These are phyloP conservation scores for Corvus hawaiiensis DNA, from an alignment of 2,113 vertebrate genomes.

Conservation along the genomic window DNA sequence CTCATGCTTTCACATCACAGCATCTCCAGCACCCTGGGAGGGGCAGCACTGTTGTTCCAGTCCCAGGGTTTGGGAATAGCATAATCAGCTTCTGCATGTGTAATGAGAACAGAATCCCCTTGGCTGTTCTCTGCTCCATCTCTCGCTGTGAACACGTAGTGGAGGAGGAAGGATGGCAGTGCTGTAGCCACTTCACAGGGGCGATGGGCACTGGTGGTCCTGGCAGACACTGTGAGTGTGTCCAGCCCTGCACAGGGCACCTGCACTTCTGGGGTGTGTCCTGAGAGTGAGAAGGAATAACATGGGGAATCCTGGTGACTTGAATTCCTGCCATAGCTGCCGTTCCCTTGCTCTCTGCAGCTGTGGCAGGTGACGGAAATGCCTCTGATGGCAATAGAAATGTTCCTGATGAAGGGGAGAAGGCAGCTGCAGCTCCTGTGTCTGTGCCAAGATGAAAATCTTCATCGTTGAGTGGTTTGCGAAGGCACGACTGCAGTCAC, in stretches of 20 bases:
- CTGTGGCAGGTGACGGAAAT: background rate
- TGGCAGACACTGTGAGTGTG: background rate
- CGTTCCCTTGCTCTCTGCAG: background rate
- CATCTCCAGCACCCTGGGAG: background rate
- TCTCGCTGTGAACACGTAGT: fast-evolving
- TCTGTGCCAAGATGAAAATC: background rate
- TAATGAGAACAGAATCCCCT: background rate
- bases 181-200: background rate
- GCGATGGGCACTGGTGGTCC: fast-evolving
- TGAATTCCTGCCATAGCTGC: background rate
- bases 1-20: background rate
- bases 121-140: background rate
- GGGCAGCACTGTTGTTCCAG: background rate
- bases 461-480: background rate
- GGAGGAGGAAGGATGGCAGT: background rate
- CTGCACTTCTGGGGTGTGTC: background rate
- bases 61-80: background rate
- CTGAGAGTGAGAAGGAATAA: background rate
- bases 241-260: background rate
- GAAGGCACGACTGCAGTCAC: background rate
- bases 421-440: background rate
- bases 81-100: background rate
- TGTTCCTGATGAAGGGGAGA: background rate
- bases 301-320: background rate
- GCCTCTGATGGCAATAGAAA: background rate